Evolutionary conservation across 2,888 invertebrate species (phyloP).

Genomic region (Selenia dentaria): DNA sequence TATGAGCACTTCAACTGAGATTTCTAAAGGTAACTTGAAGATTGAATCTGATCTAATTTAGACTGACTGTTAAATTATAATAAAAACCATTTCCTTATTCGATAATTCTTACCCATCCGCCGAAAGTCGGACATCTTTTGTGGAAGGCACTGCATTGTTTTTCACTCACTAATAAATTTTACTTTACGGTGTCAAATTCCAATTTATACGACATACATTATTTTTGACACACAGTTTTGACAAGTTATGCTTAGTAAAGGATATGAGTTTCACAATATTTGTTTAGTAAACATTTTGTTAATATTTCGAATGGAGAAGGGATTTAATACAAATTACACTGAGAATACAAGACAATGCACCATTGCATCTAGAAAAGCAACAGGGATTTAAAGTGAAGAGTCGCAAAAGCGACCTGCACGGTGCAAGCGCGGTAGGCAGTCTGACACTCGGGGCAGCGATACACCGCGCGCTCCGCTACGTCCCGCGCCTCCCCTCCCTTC

Average conservation of each 20-base stretch:
- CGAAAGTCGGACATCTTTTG: neutral
- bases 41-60: too few species aligned
- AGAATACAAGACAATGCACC: too few species aligned
- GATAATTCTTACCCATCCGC: constrained; percentile 6
- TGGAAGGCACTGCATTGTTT: neutral
- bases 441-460: constrained; percentile 4
- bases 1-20: too few species aligned
- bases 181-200: neutral
- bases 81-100: too few species aligned
- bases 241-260: too few species aligned
- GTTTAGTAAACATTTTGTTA: too few species aligned
- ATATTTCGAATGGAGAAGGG: too few species aligned
- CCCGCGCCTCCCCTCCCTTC: constrained; percentile 4
- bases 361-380: constrained; percentile 16
- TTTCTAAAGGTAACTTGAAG: too few species aligned
- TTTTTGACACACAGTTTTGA: neutral
- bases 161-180: neutral
- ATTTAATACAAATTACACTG: too few species aligned
- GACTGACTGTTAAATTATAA: too few species aligned
- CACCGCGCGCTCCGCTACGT: neutral
- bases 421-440: constrained; percentile 7
- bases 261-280: too few species aligned
- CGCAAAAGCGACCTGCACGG: constrained; percentile 8
- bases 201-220: neutral
- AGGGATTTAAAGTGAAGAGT: neutral